Base-by-base conservation (phyloP, 2,888 invertebrate species). In the Schizotus pectinicornis region DNA sequence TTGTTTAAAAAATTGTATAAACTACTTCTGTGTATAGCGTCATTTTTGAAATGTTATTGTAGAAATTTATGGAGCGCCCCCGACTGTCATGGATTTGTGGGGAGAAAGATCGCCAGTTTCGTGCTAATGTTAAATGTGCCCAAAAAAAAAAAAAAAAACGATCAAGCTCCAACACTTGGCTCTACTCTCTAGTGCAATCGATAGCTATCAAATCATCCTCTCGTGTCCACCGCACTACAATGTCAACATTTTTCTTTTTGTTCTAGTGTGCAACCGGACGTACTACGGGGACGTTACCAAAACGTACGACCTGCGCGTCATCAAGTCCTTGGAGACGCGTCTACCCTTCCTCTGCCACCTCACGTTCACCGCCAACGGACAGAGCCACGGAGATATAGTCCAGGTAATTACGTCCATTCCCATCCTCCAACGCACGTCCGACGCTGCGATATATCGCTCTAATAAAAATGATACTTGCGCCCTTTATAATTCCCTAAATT, bases 301-400 rank as follows among this genome's bases (percentile, higher is more conserved):
- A 74, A 92, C 90, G 48, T 93, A 92, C 83, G 87, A 89, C 72
- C 82, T 95, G 77, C 86, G 86, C 69, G 86, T 94, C 74, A 86
- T 88, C 69, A 86, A 88, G 69, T 88, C 91, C 48, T 80, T 83
- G 65, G 88, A 88, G 78, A 88, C 88, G 72, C 86, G 91, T 69
- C 85, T 92, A 72, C 94, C 94, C 33, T 94, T 93, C 81, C 85
- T 93, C 62, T 95, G 95, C 80, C 92, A 93, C 80, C 85, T 95
- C 73, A 95, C 94, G 67, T 94, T 95, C 82, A 93, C 94, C 72
- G 94, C 95, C 74, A 92, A 92, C 75, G 94, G 94, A 65, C 89
- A 89, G 74, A 88, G 88, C 71, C 91, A 92, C 80, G 94, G 94
- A 56, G 94, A 95, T 80, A 87, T 95, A 67, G 92, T 95, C 61